These are phyloP conservation scores for Dunckerocampus dactyliophorus DNA, from an alignment of 2,113 vertebrate genomes.

Conservation along the genomic window DNA sequence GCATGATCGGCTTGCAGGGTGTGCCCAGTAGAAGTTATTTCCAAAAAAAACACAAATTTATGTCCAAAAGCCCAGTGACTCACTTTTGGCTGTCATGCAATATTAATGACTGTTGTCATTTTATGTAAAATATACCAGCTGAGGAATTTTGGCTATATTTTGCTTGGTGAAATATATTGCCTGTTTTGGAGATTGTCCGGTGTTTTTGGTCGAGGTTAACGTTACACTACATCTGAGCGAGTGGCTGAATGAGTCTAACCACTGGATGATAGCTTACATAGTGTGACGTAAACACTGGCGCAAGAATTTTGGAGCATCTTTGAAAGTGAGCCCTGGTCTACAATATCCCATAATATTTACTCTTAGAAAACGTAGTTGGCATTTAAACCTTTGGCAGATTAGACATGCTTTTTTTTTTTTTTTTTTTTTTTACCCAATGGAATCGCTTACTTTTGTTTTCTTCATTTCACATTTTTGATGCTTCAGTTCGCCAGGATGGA, in stretches of 20 bases:
- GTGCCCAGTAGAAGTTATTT: slow-evolving; percentile 37
- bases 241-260: slow-evolving; percentile 32
- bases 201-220: slow-evolving; percentile 33
- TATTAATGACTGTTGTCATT: slow-evolving; percentile 18
- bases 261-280: slow-evolving; percentile 39
- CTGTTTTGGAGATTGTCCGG: slow-evolving; percentile 11
- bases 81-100: slow-evolving; percentile 27
- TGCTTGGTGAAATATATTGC: slow-evolving; percentile 14
- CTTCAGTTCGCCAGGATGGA: slow-evolving; percentile 88
- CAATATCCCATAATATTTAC: slow-evolving; percentile 41
- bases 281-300: slow-evolving; percentile 46
- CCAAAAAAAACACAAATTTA: slow-evolving; percentile 36
- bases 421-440: slow-evolving; percentile 21
- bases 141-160: slow-evolving; percentile 12
- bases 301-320: slow-evolving; percentile 30
- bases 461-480: slow-evolving; percentile 17
- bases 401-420: slow-evolving; percentile 20
- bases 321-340: slow-evolving; percentile 28
- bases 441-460: slow-evolving; percentile 28
- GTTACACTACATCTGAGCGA: slow-evolving; percentile 36
- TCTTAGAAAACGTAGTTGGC: slow-evolving; percentile 24
- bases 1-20: slow-evolving; percentile 35
- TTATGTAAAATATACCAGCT: slow-evolving; percentile 5
- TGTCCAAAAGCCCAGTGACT: slow-evolving; percentile 39
- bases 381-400: slow-evolving; percentile 23